Evolutionary conservation across 2,113 vertebrate genomes (phyloP), one percentile per base, ranked within the genome.

Genomic region (Pseudorhombus dupliciocellatus): DNA sequence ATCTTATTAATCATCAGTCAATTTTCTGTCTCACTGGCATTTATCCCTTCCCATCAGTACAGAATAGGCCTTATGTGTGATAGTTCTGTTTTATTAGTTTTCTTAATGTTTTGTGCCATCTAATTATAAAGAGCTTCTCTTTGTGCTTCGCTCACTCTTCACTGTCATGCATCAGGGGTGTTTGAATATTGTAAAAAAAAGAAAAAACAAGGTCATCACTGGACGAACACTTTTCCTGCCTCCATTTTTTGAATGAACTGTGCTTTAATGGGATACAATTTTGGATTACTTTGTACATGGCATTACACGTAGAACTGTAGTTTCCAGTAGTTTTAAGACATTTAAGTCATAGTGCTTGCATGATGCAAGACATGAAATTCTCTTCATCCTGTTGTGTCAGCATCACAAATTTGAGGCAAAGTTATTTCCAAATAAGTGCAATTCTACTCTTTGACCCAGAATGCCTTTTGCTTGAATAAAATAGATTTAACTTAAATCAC

Each of bases 401-500:
- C 54, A 28, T 1, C 14, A 44, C 14, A 37, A 24, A 59, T 53
- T 15, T 76, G 11, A 77, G 9, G 46, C 60, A 11, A 12, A 21
- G 46, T 75, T 42, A 65, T 62, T 72, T 84, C 9, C 48, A 62
- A 80, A 73, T 62, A 82, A 80, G 71, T 86, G 78, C 76, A 82
- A 71, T 79, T 89, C 28, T 86, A 66, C 76, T 73, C 40, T 69
- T 61, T 82, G 54, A 20, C 63, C 73, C 55, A 75, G 21, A 73
- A 75, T 83, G 59, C 60, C 68, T 71, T 71, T 87, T 86, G 74
- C 63, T 87, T 88, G 34, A 91, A 89, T 91, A 89, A 91, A 88
- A 75, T 5, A 1, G 18, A 84, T 74, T 59, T 56, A 80, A 79
- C 63, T 75, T 30, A 65, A 63, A 65, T 73, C 20, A 42, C 20